phyloP scores from a whole-genome alignment of 1,140 invertebrate species.

The Mizuhopecten yessoensis region DNA sequence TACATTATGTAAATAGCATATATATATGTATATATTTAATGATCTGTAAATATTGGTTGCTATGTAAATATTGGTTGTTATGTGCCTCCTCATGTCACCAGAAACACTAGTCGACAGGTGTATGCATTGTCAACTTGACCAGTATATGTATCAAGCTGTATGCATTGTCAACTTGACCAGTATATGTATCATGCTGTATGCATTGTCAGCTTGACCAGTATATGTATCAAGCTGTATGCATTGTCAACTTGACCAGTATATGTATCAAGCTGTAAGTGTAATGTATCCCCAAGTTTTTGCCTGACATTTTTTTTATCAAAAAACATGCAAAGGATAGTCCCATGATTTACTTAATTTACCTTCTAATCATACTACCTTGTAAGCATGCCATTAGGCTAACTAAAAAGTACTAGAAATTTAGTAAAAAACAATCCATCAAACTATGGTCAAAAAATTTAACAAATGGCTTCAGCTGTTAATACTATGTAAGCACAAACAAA shows the following conservation, averaged over 20 bases:
- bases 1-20: background rate
- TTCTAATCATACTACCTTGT: no score
- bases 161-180: no score
- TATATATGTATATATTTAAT: conserved; percentile 30
- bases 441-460: no score
- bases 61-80: background rate
- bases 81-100: background rate
- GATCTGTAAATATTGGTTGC: background rate
- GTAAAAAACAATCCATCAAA: no score
- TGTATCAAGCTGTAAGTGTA: background rate
- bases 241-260: no score
- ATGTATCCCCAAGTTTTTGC: background rate
- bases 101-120: background rate
- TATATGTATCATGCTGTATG: background rate
- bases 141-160: background rate
- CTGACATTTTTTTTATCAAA: background rate
- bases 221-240: no score
- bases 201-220: no score
- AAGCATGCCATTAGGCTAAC: no score
- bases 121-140: background rate
- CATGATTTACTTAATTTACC: no score
- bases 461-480: no score
- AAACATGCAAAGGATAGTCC: background rate
- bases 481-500: no score
- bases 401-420: no score